phyloP scores from a whole-genome alignment of 2,888 invertebrate genomes.

The Agonum fuliginosum region DNA sequence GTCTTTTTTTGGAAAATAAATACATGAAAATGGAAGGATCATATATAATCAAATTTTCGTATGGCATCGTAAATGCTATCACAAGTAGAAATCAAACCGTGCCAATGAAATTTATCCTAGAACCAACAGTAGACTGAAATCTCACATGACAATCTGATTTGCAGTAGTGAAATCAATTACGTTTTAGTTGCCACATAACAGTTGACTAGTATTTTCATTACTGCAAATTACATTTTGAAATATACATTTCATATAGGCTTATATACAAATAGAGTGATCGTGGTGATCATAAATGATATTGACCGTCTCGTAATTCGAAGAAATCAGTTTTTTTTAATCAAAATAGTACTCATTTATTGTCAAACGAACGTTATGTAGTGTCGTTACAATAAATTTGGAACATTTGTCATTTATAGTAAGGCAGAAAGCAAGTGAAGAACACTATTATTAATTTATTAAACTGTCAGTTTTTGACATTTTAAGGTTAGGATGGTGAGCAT shows the following conservation, averaged over 20 bases:
- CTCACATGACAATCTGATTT: constrained; percentile 19
- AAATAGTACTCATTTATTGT: no score
- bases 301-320: no score
- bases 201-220: constrained; percentile 11
- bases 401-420: no score
- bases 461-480: no score
- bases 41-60: constrained; percentile 26
- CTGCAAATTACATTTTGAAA: neutral
- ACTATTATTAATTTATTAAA: no score
- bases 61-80: constrained; percentile 48
- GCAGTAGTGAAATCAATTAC: neutral
- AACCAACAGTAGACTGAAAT: neutral
- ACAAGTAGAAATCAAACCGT: constrained; percentile 18
- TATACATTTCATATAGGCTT: constrained; percentile 4
- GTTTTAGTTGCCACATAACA: neutral
- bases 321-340: no score
- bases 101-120: constrained; percentile 34
- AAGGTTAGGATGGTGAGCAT: no score
- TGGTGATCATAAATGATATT: no score
- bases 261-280: neutral
- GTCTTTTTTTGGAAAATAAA: constrained; percentile 44
- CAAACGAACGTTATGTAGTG: no score
- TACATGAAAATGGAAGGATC: constrained; percentile 48
- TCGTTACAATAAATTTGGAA: no score
- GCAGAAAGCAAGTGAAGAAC: no score